A percentile compares a stretch with the other conserved stretches of the same genome.
These are phyloP conservation scores for Triplophysa yarkandensis DNA, from an alignment of 2,797 vertebrate species.

Conservation along the genomic window DNA sequence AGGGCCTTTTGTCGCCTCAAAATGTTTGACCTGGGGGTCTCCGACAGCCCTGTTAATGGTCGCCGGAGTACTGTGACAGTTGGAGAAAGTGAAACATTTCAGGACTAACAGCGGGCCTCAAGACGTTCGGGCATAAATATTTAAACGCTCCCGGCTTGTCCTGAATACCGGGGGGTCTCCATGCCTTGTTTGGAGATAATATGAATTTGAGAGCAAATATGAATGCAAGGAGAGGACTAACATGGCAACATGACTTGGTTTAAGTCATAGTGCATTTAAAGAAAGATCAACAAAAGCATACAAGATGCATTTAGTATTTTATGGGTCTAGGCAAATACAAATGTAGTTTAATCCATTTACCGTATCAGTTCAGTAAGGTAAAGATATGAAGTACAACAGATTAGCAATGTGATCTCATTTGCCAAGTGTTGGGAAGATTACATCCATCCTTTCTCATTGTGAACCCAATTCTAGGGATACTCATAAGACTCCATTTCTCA, in stretches of 20 bases:
- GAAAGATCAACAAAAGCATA: not conserved
- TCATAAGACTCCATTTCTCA: conserved; percentile 62
- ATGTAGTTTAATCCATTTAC: conserved; percentile 47
- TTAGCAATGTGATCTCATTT: conserved; percentile 54
- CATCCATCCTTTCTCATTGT: conserved; percentile 49
- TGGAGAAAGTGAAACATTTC: conserved; percentile 85
- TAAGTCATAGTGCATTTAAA: not conserved
- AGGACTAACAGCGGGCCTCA: conserved; percentile 81
- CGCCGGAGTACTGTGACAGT: conserved; percentile 80
- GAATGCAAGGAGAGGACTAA: conserved; percentile 63
- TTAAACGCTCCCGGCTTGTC: conserved; percentile 80
- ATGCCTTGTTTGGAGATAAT: conserved; percentile 79
- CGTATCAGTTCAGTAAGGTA: conserved; percentile 27
- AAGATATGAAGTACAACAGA: conserved; percentile 41
- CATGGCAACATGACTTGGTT: conserved; percentile 49
- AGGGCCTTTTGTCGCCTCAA: conserved; percentile 79
- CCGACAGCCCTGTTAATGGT: conserved; percentile 80
- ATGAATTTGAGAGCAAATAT: conserved; percentile 74
- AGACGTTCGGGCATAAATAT: conserved; percentile 85
- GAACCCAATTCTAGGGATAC: conserved; percentile 40
- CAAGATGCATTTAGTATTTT: conserved; percentile 9
- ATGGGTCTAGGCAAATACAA: conserved; percentile 25
- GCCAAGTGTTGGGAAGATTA: conserved; percentile 46
- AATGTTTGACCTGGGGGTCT: conserved; percentile 86
- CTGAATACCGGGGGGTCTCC: conserved; percentile 82